These are phyloP conservation scores for Paralichthys olivaceus DNA, from an alignment of 2,113 vertebrate species.

Conservation along the genomic window DNA sequence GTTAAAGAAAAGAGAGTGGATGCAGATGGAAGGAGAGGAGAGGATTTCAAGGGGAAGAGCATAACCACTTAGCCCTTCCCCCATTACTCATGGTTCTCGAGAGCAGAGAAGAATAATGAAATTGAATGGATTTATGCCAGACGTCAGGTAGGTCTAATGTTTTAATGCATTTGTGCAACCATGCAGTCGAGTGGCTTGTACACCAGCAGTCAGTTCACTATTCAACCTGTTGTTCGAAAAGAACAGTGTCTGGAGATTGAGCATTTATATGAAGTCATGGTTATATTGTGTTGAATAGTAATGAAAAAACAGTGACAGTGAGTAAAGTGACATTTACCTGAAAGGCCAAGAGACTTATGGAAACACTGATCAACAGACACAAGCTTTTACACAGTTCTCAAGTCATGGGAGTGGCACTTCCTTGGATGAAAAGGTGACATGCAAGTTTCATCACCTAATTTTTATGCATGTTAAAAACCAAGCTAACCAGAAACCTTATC, in stretches of 20 bases:
- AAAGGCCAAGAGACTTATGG: constrained; percentile 19
- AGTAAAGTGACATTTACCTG: constrained; percentile 1
- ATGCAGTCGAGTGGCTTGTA: constrained; percentile 13
- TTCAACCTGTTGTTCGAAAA: background rate
- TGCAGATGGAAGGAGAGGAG: constrained; percentile 1
- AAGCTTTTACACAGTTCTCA: background rate
- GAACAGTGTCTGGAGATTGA: background rate
- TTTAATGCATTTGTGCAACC: constrained; percentile 49
- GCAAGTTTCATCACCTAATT: background rate
- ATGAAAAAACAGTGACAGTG: background rate
- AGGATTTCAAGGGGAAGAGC: constrained; percentile 9
- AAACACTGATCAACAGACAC: background rate
- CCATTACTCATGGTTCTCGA: constrained; percentile 18
- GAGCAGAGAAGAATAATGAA: constrained; percentile 56
- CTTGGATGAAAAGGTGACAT: background rate
- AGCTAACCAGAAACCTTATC: constrained; percentile 12
- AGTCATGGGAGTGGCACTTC: background rate
- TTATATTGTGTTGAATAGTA: background rate
- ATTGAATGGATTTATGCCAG: constrained; percentile 48
- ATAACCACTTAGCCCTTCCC: constrained; percentile 42
- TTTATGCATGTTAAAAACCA: background rate
- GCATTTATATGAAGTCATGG: background rate
- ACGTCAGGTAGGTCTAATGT: constrained; percentile 55
- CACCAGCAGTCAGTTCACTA: background rate
- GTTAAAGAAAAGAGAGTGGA: background rate